These are phyloP conservation scores for Saimiri boliviensis DNA, from an alignment of 2,113 vertebrate species.

Conservation along the genomic window DNA sequence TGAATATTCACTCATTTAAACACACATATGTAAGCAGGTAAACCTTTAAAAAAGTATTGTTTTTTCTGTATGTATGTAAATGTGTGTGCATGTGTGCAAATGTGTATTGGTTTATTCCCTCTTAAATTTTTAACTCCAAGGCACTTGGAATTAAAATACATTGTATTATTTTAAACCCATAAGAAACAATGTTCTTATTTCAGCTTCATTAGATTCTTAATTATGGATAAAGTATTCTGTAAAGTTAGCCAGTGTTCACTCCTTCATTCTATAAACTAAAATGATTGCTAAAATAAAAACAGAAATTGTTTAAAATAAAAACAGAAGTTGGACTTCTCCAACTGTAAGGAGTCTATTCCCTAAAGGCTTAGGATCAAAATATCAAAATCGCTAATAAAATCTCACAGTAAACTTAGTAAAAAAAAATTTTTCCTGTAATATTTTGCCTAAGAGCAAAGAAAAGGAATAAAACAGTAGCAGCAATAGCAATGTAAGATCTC, in stretches of 20 bases:
- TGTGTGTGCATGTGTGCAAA: neutral
- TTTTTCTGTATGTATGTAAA: neutral
- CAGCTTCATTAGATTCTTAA: neutral
- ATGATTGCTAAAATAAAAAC: neutral
- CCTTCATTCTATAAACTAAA: neutral
- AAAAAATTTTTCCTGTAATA: neutral
- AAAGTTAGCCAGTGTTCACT: neutral
- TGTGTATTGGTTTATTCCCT: neutral
- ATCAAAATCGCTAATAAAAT: constrained; percentile 7
- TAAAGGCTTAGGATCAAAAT: neutral
- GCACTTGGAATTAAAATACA: neutral
- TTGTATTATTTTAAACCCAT: neutral
- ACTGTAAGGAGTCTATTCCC: neutral
- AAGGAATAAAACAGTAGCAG: neutral
- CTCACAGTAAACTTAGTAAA: neutral
- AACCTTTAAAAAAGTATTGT: neutral
- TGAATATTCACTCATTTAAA: neutral
- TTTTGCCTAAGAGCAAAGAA: neutral
- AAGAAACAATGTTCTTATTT: constrained; percentile 6
- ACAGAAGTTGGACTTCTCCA: neutral
- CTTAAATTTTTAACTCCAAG: neutral
- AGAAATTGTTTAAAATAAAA: constrained; percentile 4
- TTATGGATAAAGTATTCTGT: neutral
- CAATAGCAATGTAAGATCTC: neutral
- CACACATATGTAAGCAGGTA: neutral